Percentiles rank a stretch among this genome's conserved stretches.
These are phyloP conservation scores for Dreissena polymorpha DNA, from an alignment of 1,140 invertebrate genomes.

Conservation along the genomic window DNA sequence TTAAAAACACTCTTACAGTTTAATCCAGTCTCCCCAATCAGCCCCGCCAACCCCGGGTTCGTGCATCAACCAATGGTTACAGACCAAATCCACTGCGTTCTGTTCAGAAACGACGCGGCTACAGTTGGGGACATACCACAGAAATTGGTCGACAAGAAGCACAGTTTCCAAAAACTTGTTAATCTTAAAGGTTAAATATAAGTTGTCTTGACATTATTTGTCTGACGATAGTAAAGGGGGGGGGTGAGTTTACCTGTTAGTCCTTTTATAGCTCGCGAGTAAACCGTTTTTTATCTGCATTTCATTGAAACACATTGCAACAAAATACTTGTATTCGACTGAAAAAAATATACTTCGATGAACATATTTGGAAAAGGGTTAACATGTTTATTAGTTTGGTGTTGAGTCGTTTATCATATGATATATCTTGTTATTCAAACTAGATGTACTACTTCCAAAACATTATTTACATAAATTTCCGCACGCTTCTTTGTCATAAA, in stretches of 20 bases:
- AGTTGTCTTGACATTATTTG: no score
- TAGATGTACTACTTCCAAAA: no score
- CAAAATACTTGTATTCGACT: background rate
- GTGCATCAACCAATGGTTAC: background rate
- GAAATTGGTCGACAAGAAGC: constrained; percentile 21
- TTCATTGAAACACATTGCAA: background rate
- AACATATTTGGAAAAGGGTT: no score
- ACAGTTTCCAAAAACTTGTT: constrained; percentile 10
- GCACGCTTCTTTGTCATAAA: no score
- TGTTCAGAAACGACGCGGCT: constrained; percentile 3
- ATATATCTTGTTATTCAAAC: no score
- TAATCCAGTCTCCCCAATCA: background rate
- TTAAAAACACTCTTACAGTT: constrained; percentile 8
- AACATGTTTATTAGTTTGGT: no score
- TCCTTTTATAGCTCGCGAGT: background rate
- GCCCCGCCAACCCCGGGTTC: constrained; percentile 18
- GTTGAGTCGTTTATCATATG: no score
- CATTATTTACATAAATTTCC: no score
- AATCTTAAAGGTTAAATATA: constrained; percentile 16
- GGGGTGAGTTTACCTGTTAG: background rate
- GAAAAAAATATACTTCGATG: no score
- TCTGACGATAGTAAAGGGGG: background rate
- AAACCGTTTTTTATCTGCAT: background rate
- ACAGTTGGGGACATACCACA: constrained; percentile 9
- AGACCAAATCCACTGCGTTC: constrained; percentile 21